phyloP scores from a whole-genome alignment of 2,888 invertebrate genomes.

The Argyresthia albistria region DNA sequence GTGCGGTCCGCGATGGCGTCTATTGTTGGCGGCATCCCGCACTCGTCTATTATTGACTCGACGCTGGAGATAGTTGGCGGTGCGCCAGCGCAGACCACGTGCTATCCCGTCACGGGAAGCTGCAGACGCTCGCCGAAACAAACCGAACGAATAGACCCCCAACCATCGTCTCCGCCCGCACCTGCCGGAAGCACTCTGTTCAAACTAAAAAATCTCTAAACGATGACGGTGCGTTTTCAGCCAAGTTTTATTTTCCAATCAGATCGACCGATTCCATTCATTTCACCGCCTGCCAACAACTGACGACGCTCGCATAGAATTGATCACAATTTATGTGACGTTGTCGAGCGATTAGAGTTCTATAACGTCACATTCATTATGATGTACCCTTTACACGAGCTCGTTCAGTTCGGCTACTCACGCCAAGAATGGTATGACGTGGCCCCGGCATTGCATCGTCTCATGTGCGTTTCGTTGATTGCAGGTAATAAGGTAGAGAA shows the following conservation, averaged over 20 bases:
- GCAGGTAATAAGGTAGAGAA: constrained; percentile 30
- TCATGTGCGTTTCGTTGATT: background rate
- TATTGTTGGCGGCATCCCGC: constrained; percentile 71
- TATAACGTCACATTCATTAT: background rate
- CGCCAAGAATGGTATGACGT: background rate
- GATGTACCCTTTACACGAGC: background rate
- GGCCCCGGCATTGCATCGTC: background rate
- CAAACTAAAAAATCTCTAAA: too few species aligned
- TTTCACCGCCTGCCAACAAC: too few species aligned
- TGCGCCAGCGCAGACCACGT: constrained; percentile 65
- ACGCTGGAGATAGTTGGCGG: constrained; percentile 68
- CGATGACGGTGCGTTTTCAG: too few species aligned
- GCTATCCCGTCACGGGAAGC: constrained; percentile 52
- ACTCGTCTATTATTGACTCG: constrained; percentile 71
- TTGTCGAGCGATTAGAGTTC: too few species aligned
- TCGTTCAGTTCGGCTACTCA: too few species aligned
- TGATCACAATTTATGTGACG: too few species aligned
- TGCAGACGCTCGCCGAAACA: background rate
- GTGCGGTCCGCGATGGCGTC: constrained; percentile 40
- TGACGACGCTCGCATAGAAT: too few species aligned
- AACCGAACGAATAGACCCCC: background rate
- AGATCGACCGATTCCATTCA: too few species aligned
- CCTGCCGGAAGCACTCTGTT: too few species aligned
- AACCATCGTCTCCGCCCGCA: too few species aligned
- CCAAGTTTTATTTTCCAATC: too few species aligned